Evolutionary conservation across 1,140 invertebrate species (phyloP).

Genomic region (Whitmania pigra): DNA sequence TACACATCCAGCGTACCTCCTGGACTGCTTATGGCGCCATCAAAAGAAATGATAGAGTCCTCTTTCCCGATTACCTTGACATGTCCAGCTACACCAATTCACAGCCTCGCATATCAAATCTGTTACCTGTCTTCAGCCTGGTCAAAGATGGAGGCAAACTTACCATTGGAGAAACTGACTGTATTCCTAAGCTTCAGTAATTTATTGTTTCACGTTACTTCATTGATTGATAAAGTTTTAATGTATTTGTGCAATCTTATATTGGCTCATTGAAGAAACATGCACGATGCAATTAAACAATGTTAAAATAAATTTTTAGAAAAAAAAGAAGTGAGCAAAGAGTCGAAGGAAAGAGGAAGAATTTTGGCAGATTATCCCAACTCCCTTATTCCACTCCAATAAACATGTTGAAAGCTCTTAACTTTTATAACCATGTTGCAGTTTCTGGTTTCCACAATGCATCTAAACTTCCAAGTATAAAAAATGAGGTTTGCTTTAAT

Average conservation of each 20-base stretch:
- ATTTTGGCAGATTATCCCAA: not conserved
- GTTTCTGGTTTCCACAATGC: slow-evolving; percentile 32
- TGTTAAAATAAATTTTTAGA: too few species aligned
- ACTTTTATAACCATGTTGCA: slow-evolving; percentile 33
- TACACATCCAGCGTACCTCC: slow-evolving; percentile 72
- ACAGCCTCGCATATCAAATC: slow-evolving; percentile 35
- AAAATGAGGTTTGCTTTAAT: slow-evolving; percentile 35
- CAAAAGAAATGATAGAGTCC: slow-evolving; percentile 71
- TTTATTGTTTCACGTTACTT: too few species aligned
- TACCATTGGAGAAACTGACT: too few species aligned
- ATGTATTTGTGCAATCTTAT: too few species aligned
- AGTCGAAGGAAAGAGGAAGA: not conserved
- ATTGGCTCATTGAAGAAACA: too few species aligned
- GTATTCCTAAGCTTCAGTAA: too few species aligned
- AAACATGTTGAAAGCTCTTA: slow-evolving; percentile 35
- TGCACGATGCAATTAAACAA: too few species aligned
- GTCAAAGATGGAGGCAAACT: too few species aligned
- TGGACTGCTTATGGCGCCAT: slow-evolving; percentile 64
- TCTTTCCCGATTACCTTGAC: slow-evolving; percentile 67
- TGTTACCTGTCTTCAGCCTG: too few species aligned
- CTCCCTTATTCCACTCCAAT: slow-evolving; percentile 30
- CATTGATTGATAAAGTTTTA: too few species aligned
- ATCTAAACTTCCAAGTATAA: slow-evolving; percentile 34
- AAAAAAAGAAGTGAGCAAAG: not conserved
- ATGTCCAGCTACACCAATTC: slow-evolving; percentile 48